phyloP scores from a whole-genome alignment of 2,888 invertebrate genomes.

The Trimorus sp. region DNA sequence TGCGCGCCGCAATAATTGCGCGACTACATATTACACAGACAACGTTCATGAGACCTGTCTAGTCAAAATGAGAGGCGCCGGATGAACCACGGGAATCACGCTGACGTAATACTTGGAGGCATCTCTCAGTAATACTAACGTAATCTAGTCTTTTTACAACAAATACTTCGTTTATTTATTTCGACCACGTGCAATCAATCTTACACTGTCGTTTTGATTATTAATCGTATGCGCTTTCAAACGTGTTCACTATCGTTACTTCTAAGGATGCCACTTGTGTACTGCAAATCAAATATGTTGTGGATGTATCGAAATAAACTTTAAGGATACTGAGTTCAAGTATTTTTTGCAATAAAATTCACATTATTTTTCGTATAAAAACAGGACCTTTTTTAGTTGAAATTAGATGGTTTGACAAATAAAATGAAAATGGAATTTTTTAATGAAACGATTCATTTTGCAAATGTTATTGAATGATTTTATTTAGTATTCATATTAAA shows the following conservation, averaged over 20 bases:
- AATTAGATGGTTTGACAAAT: too few relatives aligned
- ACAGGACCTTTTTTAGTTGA: too few relatives aligned
- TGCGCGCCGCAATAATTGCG: neutral
- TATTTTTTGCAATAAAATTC: too few relatives aligned
- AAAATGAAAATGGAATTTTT: too few relatives aligned
- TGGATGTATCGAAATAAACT: constrained; percentile 40
- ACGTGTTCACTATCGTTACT: constrained; percentile 48
- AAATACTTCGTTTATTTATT: constrained; percentile 56
- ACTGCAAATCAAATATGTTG: constrained; percentile 39
- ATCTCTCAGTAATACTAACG: constrained; percentile 48
- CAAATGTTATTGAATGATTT: too few relatives aligned
- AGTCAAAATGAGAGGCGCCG: constrained; percentile 56
- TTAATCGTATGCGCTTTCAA: constrained; percentile 42
- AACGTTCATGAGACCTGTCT: constrained; percentile 53
- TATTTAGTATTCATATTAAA: too few relatives aligned
- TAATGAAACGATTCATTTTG: too few relatives aligned
- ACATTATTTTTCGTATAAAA: too few relatives aligned
- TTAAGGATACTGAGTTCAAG: constrained; percentile 9
- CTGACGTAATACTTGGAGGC: constrained; percentile 24
- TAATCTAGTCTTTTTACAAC: constrained; percentile 59
- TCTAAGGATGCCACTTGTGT: constrained; percentile 45
- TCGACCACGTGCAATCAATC: constrained; percentile 33
- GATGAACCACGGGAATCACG: constrained; percentile 9
- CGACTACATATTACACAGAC: constrained; percentile 20
- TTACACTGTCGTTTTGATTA: constrained; percentile 35